Percentiles rank a stretch among this genome's conserved stretches.
These are phyloP conservation scores for Temnothorax ravouxi DNA, from an alignment of 2,888 invertebrate genomes.

Conservation along the genomic window DNA sequence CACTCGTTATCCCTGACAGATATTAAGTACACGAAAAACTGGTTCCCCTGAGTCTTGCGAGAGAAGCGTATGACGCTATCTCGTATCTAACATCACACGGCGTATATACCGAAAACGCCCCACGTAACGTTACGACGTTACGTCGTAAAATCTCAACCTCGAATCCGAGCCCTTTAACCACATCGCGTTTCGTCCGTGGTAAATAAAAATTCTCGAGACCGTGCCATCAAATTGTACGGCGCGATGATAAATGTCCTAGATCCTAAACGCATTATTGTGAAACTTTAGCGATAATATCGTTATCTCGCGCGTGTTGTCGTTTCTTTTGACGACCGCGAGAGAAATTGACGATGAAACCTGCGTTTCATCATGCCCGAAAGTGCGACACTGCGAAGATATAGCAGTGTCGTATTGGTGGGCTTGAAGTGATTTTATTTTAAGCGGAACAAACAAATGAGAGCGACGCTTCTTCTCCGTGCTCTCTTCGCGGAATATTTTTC, in stretches of 20 bases:
- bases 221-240: not conserved
- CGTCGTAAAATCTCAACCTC: not conserved
- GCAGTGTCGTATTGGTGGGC: constrained; percentile 25
- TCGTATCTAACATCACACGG: constrained; percentile 72
- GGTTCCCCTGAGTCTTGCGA: constrained; percentile 66
- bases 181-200: constrained; percentile 50
- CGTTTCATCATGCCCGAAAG: not conserved
- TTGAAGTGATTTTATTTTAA: constrained; percentile 62
- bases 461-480: constrained; percentile 9
- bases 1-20: constrained; percentile 72
- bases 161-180: constrained; percentile 26
- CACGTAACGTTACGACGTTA: constrained; percentile 42
- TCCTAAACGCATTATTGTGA: constrained; percentile 28
- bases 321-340: not conserved
- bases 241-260: not conserved
- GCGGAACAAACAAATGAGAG: constrained; percentile 37
- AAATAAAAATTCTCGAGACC: constrained; percentile 61
- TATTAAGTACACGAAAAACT: constrained; percentile 75
- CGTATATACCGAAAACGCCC: constrained; percentile 59
- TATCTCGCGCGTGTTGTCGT: not conserved
- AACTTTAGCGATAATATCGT: constrained; percentile 53
- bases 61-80: constrained; percentile 73
- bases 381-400: not conserved
- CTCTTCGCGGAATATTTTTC: constrained; percentile 60
- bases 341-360: not conserved